These are phyloP conservation scores for Chromobotia macracanthus DNA, from an alignment of 2,797 vertebrate genomes.

Conservation along the genomic window DNA sequence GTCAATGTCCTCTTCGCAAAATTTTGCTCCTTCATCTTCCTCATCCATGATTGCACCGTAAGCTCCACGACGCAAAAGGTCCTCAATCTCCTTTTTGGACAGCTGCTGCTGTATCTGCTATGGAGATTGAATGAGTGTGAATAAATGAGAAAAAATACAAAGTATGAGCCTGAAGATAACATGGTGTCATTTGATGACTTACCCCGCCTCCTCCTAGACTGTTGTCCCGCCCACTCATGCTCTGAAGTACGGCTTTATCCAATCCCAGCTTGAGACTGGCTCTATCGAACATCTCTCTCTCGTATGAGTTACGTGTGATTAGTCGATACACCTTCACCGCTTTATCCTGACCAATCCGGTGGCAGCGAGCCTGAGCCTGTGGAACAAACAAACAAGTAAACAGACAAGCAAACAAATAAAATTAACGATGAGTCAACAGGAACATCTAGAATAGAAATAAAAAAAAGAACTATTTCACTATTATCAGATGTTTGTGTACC, in stretches of 20 bases:
- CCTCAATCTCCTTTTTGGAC: conserved; percentile 98
- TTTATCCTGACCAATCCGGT: conserved; percentile 98
- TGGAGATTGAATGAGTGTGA: conserved; percentile 5
- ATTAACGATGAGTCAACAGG: background rate
- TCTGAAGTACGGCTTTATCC: conserved; percentile 97
- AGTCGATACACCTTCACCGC: conserved; percentile 98
- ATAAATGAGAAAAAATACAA: background rate
- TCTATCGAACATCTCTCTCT: conserved; percentile 98
- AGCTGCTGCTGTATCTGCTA: conserved; percentile 91
- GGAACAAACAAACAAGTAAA: conserved; percentile 41
- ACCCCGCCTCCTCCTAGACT: conserved; percentile 82
- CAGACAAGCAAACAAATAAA: no score
- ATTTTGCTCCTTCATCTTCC: conserved; percentile 97
- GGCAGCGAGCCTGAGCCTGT: conserved; percentile 97
- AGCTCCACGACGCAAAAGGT: conserved; percentile 91
- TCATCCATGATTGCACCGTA: conserved; percentile 99
- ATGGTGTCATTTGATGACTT: background rate
- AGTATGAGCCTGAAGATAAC: background rate
- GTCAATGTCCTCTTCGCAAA: conserved; percentile 98
- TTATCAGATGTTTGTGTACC: conserved; percentile 69
- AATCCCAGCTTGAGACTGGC: conserved; percentile 96
- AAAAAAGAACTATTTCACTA: background rate
- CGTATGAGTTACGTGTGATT: conserved; percentile 97
- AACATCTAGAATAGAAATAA: background rate
- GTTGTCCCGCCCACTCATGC: conserved; percentile 97